Base-by-base conservation (phyloP, 2,797 vertebrate genomes). In the Delichon dasypus region DNA sequence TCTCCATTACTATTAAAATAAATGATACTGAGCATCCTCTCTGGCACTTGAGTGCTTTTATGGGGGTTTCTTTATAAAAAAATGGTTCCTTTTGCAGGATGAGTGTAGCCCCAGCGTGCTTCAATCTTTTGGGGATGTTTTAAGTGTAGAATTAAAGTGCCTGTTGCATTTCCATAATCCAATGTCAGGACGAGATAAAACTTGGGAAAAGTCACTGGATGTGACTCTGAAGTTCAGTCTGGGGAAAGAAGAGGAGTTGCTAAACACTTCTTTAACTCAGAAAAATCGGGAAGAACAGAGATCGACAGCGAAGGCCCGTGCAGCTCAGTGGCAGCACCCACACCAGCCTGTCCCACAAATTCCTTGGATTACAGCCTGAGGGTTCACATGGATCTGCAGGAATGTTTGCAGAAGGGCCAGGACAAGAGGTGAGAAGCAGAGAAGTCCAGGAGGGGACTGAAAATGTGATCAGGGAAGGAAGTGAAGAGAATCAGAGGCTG, bases 251-350 rank as follows among this genome's bases (percentile, higher is more conserved):
- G 67, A 47, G 19, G 18, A 50, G 16, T 11, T n/a, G 18, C 20
- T 53, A 16, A 73, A 7, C 8, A 13, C 11, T 25, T 27, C 17
- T n/a, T 38, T 67, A 14, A 27, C 4, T n/a, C 14, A 58, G 44
- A 7, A 67, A 40, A 48, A 17, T 5, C 17, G 17, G 16, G 5
- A 71, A 50, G 7, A 64, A 1, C 4, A 8, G n/a, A 12, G 9
- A 27, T 26, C 34, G 60, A 3, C 1, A 7, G 3, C 0, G 1
- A 72, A 68, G 26, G 2, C 20, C n/a, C 1, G 0, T 1, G 10
- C 15, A 71, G 36, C 19, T n/a, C 42, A 10, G 1, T 16, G n/a
- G 5, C 45, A 81, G 34, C 5, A 11, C 13, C n/a, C 19, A 23
- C 30, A 5, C n/a, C n/a, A n/a, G n/a, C n/a, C 30, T 22, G 21